phyloP scores from a whole-genome alignment of 2,797 vertebrate species.

The Cossypha polioptera region DNA sequence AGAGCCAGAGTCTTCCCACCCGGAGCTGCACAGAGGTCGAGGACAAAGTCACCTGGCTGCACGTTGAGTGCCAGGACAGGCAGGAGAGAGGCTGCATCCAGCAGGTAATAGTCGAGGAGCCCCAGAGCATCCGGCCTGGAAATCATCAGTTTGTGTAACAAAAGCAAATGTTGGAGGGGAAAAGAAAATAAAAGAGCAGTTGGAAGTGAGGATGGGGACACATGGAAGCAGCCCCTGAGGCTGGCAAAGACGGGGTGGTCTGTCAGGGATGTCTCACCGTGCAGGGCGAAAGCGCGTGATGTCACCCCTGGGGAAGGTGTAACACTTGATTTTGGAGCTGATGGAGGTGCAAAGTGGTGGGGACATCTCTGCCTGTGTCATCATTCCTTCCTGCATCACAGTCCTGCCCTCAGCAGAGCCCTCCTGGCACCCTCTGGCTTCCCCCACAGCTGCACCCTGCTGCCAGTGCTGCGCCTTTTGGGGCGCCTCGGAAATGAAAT shows the following conservation, averaged over 20 bases:
- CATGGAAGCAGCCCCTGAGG: not conserved
- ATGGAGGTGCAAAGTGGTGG: not conserved
- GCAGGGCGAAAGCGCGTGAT: conserved; percentile 85
- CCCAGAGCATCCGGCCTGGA: conserved; percentile 79
- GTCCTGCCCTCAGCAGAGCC: not conserved
- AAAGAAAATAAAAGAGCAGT: not conserved
- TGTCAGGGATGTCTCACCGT: conserved; percentile 73
- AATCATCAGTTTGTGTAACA: not conserved
- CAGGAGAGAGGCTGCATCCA: conserved; percentile 92
- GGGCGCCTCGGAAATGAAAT: conserved; percentile 79
- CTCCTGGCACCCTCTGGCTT: not conserved
- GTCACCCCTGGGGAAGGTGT: conserved; percentile 87
- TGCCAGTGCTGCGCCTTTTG: accelerated
- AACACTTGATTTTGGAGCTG: conserved; percentile 84
- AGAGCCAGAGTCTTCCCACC: conserved; percentile 91
- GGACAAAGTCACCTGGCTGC: conserved; percentile 80
- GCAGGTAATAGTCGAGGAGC: conserved; percentile 86
- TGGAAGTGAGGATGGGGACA: not conserved
- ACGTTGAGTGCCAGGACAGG: conserved; percentile 88
- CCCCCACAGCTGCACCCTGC: accelerated
- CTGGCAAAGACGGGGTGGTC: accelerated
- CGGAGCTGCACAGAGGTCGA: conserved; percentile 93
- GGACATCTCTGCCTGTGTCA: not conserved
- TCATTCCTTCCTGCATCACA: not conserved
- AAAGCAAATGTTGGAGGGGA: accelerated